Evolutionary conservation across 1,140 invertebrate genomes (phyloP), one percentile per base, ranked within the genome.

Genomic region (Parasteatoda tepidariorum): DNA sequence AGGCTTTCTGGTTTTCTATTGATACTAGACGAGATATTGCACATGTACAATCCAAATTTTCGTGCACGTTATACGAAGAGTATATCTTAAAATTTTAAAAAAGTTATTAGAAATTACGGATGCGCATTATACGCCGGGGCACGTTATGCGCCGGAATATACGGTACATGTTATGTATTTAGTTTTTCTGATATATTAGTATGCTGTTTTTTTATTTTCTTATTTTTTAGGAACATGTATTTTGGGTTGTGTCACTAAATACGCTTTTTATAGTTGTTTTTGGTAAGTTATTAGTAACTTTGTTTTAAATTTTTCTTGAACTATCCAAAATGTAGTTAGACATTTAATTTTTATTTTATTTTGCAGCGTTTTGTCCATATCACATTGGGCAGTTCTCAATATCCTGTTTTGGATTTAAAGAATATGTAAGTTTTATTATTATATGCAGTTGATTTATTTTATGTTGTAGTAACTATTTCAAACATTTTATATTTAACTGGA

Each of bases 211-310:
- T 79, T 11, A 24, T 30, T n/a, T 3, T 64, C 78, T 66, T 85
- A 66, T 85, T 74, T 89, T 89, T 57, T 84, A 89, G 89, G 98
- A 99, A 90, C 97, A 99, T 91, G 97, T 99, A 0, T 99, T 99
- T 88, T 99, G 98, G 98, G 97, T 99, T 9, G 95, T 99, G 7
- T 98, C 97, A 0, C 90, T 99, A 5, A 99, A 99, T 88, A 98
- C 97, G 4, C 90, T 99, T 24, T 99, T 99, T 88, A 98, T 99
- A 83, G 87, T 93, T 18, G 92, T 99, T 78, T 93, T 92, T 89
- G 91, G 84, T 85, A 81, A 71, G 84, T 83, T 38, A 48, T n/a
- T 79, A n/a, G 15, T 5, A 73, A 30, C n/a, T 5, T 13, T 81
- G 79, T 85, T 54, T 68, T 85, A 48, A 18, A 48, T 48, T 48